These are phyloP conservation scores for Enteromius paludinosus DNA, from an alignment of 2,797 vertebrate species.

Conservation along the genomic window DNA sequence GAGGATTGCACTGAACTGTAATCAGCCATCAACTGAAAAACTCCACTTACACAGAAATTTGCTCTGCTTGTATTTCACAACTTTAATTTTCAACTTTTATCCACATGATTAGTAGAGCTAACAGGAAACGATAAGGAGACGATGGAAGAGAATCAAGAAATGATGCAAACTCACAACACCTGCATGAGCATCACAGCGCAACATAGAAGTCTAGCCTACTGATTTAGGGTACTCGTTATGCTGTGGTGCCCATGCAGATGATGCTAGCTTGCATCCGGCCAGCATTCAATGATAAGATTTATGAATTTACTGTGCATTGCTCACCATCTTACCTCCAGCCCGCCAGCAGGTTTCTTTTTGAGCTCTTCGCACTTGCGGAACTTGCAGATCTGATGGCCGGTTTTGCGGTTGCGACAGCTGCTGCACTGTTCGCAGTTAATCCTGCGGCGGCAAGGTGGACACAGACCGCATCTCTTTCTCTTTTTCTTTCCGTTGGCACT, in stretches of 20 bases:
- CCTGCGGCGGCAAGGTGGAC: slow-evolving; percentile 93
- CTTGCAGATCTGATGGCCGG: slow-evolving; percentile 99
- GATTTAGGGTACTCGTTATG: neutral
- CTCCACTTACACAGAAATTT: neutral
- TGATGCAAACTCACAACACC: neutral
- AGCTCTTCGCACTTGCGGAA: slow-evolving; percentile 99
- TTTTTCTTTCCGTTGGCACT: slow-evolving; percentile 89
- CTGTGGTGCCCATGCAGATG: slow-evolving; percentile 12
- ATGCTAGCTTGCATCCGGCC: neutral
- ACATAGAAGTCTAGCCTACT: neutral
- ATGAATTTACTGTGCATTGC: slow-evolving; percentile 54
- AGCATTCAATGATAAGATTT: neutral
- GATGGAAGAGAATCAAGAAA: neutral
- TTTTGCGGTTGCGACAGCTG: slow-evolving; percentile 99
- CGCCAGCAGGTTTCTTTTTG: slow-evolving; percentile 96
- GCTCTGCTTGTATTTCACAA: neutral
- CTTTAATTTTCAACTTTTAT: neutral
- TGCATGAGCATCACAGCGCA: neutral
- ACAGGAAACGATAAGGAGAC: neutral
- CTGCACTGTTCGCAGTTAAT: slow-evolving; percentile 99
- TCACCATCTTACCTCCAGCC: slow-evolving; percentile 77
- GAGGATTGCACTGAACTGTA: neutral
- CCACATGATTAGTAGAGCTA: neutral
- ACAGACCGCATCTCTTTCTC: slow-evolving; percentile 97
- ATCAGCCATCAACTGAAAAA: neutral